These are phyloP conservation scores for Aphidius colemani DNA, from an alignment of 2,888 invertebrate species.

Conservation along the genomic window DNA sequence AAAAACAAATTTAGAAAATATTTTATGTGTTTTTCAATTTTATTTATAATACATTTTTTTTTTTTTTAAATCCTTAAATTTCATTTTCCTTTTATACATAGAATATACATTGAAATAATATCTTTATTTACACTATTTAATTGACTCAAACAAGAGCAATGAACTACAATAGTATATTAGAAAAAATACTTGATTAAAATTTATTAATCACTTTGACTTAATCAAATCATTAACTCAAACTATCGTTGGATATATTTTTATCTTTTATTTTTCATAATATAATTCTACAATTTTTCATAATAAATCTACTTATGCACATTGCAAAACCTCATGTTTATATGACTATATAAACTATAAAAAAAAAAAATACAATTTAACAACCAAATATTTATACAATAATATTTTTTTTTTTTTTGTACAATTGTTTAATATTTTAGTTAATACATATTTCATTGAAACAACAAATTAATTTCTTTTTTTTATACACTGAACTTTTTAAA, in stretches of 20 bases:
- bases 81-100: too few species aligned
- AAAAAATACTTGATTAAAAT: conserved; percentile 44
- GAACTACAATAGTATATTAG: conserved; percentile 27
- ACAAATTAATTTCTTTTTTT: conserved; percentile 28
- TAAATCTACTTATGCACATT: conserved; percentile 16
- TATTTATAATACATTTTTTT: neutral
- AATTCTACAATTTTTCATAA: conserved; percentile 15
- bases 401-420: too few species aligned
- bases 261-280: conserved; percentile 25
- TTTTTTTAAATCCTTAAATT: too few species aligned
- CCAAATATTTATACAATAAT: conserved; percentile 26
- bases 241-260: conserved; percentile 33
- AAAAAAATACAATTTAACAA: conserved; percentile 28
- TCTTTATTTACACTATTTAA: conserved; percentile 1
- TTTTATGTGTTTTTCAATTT: conserved; percentile 42
- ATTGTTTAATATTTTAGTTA: neutral
- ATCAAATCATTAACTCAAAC: conserved; percentile 10
- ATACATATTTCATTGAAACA: conserved; percentile 9
- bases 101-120: neutral
- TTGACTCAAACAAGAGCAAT: neutral
- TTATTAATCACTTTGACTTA: conserved; percentile 33
- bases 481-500: conserved; percentile 22
- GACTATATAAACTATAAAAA: too few species aligned
- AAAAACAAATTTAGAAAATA: conserved; percentile 37
- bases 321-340: conserved; percentile 10